Evolutionary conservation across 2,113 vertebrate species (phyloP).

Genomic region (Etheostoma spectabile): DNA sequence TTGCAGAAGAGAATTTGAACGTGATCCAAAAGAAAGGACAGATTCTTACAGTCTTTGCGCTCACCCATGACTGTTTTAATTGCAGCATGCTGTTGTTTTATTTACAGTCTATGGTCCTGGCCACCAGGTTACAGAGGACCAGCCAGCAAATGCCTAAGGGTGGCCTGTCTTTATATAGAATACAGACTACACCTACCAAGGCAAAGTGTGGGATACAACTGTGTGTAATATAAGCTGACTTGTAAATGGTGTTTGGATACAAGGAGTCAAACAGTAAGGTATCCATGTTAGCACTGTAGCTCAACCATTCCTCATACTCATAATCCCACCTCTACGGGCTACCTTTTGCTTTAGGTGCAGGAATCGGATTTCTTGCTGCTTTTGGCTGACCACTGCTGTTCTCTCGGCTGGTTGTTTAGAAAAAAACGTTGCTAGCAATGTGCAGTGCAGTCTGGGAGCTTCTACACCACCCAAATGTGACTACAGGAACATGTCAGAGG

Average conservation of each 20-base stretch:
- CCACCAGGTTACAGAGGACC: too few relatives aligned
- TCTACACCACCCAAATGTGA: slow-evolving; percentile 12
- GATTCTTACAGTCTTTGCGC: neutral
- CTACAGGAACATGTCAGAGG: neutral
- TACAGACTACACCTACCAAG: neutral
- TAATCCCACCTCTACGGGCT: slow-evolving; percentile 22
- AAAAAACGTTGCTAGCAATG: slow-evolving; percentile 3
- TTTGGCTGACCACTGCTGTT: slow-evolving; percentile 37
- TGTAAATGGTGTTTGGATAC: neutral
- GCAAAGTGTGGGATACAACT: neutral
- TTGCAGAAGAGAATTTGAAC: neutral
- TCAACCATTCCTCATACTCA: neutral
- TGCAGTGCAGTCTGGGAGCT: slow-evolving; percentile 45
- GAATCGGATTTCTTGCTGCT: slow-evolving; percentile 63
- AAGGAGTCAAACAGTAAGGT: neutral
- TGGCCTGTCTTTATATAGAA: neutral
- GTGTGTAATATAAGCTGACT: neutral
- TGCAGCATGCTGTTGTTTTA: neutral
- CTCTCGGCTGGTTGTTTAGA: slow-evolving; percentile 39
- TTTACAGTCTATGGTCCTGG: neutral
- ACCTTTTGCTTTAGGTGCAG: slow-evolving; percentile 60
- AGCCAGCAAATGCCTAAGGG: neutral
- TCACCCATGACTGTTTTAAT: slow-evolving; percentile 1
- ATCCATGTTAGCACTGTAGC: neutral
- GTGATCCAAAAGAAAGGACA: neutral